Evolutionary conservation across 2,797 vertebrate species (phyloP).

Genomic region (Eutrigla gurnardus): DNA sequence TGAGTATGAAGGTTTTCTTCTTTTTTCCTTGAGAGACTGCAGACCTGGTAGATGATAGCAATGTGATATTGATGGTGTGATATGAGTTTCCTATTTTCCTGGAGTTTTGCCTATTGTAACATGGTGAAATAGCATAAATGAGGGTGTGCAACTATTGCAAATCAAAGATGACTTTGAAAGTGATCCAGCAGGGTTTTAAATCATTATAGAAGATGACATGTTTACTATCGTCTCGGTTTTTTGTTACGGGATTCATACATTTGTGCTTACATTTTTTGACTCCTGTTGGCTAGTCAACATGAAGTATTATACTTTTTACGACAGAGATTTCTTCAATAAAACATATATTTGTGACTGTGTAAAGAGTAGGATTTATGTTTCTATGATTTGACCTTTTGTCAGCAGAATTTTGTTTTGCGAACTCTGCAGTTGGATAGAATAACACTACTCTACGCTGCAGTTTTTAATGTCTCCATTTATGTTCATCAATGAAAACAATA

Average conservation of each 20-base stretch:
- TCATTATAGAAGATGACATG: slow-evolving; percentile 28
- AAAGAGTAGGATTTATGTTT: slow-evolving; percentile 30
- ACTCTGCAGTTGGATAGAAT: slow-evolving; percentile 22
- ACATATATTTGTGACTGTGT: slow-evolving; percentile 15
- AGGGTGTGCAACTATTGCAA: slow-evolving; percentile 22
- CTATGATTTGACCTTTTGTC: slow-evolving; percentile 37
- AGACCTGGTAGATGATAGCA: slow-evolving; percentile 8
- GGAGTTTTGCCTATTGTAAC: slow-evolving; percentile 9
- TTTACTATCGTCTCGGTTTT: slow-evolving; percentile 26
- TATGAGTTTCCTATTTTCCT: slow-evolving; percentile 16
- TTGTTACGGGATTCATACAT: slow-evolving; percentile 8
- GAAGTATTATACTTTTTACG: slow-evolving; percentile 27
- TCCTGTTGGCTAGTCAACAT: slow-evolving; percentile 21
- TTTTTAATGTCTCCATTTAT: slow-evolving; percentile 62
- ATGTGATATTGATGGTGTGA: slow-evolving; percentile 29
- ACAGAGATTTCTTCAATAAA: slow-evolving; percentile 27
- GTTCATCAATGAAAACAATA: slow-evolving; percentile 64
- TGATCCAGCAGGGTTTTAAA: slow-evolving; percentile 2
- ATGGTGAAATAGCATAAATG: slow-evolving; percentile 16
- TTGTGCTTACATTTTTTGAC: slow-evolving; percentile 22
- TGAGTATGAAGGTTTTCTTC: background rate
- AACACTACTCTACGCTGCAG: slow-evolving; percentile 34
- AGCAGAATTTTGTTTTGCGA: slow-evolving; percentile 42
- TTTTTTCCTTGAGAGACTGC: slow-evolving; percentile 1
- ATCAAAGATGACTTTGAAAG: slow-evolving; percentile 14